Percentiles rank a stretch among this genome's conserved stretches.
Evolutionary conservation across 2,888 invertebrate genomes (phyloP).

Genomic region (Cryptocephalus moraei): DNA sequence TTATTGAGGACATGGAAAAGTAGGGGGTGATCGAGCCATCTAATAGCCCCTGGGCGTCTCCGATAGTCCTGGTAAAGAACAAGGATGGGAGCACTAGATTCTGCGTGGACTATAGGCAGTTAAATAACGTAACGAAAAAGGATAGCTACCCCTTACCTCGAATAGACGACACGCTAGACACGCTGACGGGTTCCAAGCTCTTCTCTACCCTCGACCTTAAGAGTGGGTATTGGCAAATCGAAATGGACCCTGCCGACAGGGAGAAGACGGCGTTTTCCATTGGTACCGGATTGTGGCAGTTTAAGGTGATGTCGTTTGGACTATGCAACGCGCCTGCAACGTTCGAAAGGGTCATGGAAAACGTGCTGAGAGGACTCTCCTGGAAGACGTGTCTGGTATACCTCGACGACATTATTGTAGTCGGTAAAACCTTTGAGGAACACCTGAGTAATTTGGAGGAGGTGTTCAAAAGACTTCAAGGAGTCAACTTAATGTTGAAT

Average conservation of each 20-base stretch:
- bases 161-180: no score
- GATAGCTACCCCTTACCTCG: no score
- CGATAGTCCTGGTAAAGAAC: not conserved
- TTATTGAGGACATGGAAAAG: no score
- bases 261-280: not conserved
- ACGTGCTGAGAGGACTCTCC: slow-evolving; percentile 8
- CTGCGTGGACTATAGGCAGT: no score
- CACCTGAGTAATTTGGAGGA: slow-evolving; percentile 10
- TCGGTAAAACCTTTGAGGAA: slow-evolving; percentile 13
- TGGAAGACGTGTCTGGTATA: slow-evolving; percentile 14
- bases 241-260: no score
- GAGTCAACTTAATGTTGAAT: not conserved
- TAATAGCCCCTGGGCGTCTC: no score
- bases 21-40: no score
- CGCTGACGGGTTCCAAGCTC: no score
- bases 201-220: no score
- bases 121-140: no score
- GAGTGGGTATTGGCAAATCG: no score
- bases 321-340: not conserved
- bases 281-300: not conserved
- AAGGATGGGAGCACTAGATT: no score
- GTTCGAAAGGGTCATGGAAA: slow-evolving; percentile 10
- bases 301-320: not conserved
- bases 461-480: slow-evolving; percentile 1
- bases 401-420: slow-evolving; percentile 16